Conservation (phyloP, 2,113 vertebrate species). For the Callorhinus ursinus region DNA sequence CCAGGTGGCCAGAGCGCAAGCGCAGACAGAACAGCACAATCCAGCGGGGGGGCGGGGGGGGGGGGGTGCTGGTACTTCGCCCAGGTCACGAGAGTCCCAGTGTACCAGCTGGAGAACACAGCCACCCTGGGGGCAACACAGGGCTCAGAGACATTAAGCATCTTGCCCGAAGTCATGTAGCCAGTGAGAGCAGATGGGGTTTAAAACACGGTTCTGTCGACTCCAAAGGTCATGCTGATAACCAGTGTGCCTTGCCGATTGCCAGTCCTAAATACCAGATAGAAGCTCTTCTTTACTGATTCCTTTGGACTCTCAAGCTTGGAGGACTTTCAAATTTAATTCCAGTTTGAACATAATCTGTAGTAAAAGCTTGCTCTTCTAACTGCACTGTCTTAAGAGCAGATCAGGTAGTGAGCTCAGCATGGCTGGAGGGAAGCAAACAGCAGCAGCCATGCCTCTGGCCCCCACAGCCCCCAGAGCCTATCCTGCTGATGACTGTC, state of each 20-base stretch:
- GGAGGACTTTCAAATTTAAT: background rate
- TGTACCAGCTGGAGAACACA: background rate
- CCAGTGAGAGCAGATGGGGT: background rate
- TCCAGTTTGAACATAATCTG: background rate
- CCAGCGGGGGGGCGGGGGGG: fast-evolving
- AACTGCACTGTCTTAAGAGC: background rate
- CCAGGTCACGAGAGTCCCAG: fast-evolving
- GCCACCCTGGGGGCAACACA: background rate
- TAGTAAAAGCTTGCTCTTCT: background rate
- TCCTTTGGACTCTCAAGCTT: background rate
- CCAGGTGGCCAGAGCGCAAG: background rate
- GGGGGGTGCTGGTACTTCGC: background rate
- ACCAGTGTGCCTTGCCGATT: background rate
- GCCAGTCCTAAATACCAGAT: background rate
- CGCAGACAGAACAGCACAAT: background rate
- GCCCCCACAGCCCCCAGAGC: background rate
- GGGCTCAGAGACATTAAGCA: background rate
- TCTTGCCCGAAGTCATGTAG: background rate
- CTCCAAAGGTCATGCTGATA: fast-evolving
- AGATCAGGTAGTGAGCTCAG: too few relatives aligned
- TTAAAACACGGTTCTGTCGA: background rate
- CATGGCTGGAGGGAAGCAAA: background rate
- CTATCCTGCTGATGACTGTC: background rate
- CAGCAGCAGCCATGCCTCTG: background rate
- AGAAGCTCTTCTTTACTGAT: background rate